Evolutionary conservation across 2,797 vertebrate species (phyloP).

Genomic region (Phaenicophaeus curvirostris): DNA sequence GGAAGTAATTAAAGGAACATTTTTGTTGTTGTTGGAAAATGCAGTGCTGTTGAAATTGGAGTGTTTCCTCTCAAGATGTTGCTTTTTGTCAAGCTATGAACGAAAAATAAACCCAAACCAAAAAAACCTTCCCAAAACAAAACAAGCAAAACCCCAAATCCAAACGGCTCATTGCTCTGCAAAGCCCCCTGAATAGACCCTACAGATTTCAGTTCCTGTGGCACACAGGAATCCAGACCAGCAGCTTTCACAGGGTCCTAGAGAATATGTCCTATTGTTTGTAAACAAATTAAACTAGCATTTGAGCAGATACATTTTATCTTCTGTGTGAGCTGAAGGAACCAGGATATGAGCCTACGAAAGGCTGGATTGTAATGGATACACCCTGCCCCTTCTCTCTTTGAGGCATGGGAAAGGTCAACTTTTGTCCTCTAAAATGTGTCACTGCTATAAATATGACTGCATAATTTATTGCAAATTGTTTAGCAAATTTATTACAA

Average conservation of each 20-base stretch:
- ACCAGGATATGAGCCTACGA: conserved; percentile 54
- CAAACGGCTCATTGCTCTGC: background rate
- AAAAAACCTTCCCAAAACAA: background rate
- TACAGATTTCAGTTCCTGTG: conserved; percentile 37
- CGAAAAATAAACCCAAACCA: background rate
- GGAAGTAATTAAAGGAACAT: conserved; percentile 32
- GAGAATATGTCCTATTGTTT: conserved; percentile 16
- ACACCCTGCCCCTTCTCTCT: conserved; percentile 70
- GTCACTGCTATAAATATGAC: conserved; percentile 76
- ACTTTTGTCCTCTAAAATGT: conserved; percentile 76
- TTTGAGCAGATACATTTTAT: conserved; percentile 45
- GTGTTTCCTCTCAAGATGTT: conserved; percentile 61
- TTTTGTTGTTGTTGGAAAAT: conserved; percentile 55
- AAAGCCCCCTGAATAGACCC: background rate
- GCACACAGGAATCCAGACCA: background rate
- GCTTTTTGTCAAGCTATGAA: conserved; percentile 46
- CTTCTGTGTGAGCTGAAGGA: conserved; percentile 48
- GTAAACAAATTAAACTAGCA: conserved; percentile 44
- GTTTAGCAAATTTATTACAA: conserved; percentile 75
- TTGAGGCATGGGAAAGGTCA: conserved; percentile 78
- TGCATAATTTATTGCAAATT: conserved; percentile 77
- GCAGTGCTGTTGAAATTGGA: conserved; percentile 9
- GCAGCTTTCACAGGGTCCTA: background rate
- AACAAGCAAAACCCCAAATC: conserved; percentile 12
- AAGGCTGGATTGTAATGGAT: conserved; percentile 57